phyloP scores from a whole-genome alignment of 2,113 vertebrate species.

The Apeltes quadracus region DNA sequence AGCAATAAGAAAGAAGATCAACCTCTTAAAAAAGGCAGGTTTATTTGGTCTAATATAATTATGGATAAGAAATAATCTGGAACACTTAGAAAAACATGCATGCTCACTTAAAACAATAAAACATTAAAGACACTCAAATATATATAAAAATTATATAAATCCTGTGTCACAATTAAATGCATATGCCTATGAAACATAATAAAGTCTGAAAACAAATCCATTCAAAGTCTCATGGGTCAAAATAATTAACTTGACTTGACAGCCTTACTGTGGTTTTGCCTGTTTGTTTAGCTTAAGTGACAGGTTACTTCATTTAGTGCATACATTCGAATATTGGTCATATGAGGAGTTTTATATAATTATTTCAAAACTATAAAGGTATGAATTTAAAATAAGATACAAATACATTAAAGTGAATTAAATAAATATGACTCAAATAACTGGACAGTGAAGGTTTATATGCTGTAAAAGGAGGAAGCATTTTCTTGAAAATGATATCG shows the following conservation, averaged over 20 bases:
- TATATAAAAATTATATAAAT: conserved; percentile 49
- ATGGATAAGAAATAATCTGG: not conserved
- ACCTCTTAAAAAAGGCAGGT: not conserved
- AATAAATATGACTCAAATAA: not conserved
- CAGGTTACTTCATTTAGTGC: not conserved
- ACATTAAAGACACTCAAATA: conserved; percentile 8
- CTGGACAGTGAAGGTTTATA: not conserved
- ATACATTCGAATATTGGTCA: not conserved
- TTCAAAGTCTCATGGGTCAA: not conserved
- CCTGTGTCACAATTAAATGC: conserved; percentile 14
- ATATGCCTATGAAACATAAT: conserved; percentile 39
- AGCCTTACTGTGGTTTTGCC: not conserved
- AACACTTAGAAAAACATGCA: conserved; percentile 42
- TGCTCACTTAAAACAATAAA: not conserved
- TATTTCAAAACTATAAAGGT: not conserved
- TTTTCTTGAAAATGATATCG: not conserved
- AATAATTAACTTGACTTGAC: not conserved
- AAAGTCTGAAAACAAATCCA: conserved; percentile 9
- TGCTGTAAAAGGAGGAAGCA: not conserved
- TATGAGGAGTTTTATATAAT: not conserved
- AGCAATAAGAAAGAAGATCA: not conserved
- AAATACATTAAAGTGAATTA: not conserved
- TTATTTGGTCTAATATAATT: not conserved
- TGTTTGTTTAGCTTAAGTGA: not conserved
- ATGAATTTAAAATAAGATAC: not conserved